Conservation (phyloP, 2,113 vertebrate species). For the Phalacrocorax pelagicus region DNA sequence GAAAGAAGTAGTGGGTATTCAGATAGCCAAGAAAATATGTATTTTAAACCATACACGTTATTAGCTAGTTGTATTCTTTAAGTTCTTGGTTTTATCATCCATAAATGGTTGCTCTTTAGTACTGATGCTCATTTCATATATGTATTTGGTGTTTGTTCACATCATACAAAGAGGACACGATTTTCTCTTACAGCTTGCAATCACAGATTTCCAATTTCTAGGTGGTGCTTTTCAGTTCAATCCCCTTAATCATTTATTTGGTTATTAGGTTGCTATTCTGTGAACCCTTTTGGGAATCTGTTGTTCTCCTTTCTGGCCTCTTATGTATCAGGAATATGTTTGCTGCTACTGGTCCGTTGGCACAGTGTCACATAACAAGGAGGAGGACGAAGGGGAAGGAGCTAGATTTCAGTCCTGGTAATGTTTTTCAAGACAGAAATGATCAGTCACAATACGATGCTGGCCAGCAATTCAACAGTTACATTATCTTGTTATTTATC, state of each 20-base stretch:
- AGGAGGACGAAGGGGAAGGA: neutral
- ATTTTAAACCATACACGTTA: neutral
- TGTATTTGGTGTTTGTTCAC: neutral
- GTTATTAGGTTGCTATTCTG: neutral
- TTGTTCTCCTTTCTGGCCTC: neutral
- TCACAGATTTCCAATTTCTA: neutral
- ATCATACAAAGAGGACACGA: neutral
- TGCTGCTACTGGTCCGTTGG: neutral
- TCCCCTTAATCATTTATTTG: neutral
- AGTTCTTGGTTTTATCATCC: neutral
- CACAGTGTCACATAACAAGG: neutral
- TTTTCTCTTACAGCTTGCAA: neutral
- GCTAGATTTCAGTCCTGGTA: neutral
- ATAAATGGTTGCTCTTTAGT: neutral
- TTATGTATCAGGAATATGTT: neutral
- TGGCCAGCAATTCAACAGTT: neutral
- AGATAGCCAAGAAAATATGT: neutral
- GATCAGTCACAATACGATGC: neutral
- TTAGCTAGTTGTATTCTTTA: neutral
- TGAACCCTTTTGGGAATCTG: neutral
- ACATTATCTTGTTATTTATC: neutral
- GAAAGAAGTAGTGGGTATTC: neutral
- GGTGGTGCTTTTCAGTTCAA: neutral
- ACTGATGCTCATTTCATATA: neutral
- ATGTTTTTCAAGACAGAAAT: neutral